Conservation (phyloP, 2,888 invertebrate species). For the Apotomis turbidana region DNA sequence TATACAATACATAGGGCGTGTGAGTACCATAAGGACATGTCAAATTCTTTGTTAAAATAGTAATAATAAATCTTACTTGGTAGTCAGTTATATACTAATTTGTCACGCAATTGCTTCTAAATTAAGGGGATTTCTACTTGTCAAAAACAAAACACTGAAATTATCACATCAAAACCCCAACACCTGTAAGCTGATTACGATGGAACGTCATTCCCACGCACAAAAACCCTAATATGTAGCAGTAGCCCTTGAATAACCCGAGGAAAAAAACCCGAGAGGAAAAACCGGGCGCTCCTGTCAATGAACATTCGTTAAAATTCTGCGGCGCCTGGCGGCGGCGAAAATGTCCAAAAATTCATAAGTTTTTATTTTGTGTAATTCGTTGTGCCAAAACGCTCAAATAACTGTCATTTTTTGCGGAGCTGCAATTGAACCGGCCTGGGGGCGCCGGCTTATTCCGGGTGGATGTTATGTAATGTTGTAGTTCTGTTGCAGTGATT, state of each 20-base stretch:
- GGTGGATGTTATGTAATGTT: background rate
- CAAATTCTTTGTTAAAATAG: no score
- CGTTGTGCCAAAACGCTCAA: constrained; percentile 59
- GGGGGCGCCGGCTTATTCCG: constrained; percentile 47
- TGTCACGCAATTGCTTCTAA: no score
- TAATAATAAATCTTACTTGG: no score
- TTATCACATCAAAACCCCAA: background rate
- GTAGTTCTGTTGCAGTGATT: no score
- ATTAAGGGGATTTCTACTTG: no score
- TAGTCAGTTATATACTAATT: no score
- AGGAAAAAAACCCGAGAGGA: constrained; percentile 47
- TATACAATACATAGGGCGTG: no score
- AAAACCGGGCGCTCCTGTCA: constrained; percentile 55
- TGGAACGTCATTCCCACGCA: constrained; percentile 5
- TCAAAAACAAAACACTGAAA: background rate
- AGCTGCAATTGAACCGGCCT: constrained; percentile 57
- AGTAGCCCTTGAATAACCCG: constrained; percentile 8
- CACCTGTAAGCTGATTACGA: constrained; percentile 9
- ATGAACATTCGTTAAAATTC: constrained; percentile 62
- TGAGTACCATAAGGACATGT: no score
- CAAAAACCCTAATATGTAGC: constrained; percentile 17
- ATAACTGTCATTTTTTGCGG: constrained; percentile 64
- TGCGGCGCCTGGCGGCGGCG: constrained; percentile 54
- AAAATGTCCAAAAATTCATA: constrained; percentile 62
- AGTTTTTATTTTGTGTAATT: constrained; percentile 60